Evolutionary conservation across 2,797 vertebrate species (phyloP), one percentile per base, ranked within the genome.

Genomic region (Cuniculus paca): DNA sequence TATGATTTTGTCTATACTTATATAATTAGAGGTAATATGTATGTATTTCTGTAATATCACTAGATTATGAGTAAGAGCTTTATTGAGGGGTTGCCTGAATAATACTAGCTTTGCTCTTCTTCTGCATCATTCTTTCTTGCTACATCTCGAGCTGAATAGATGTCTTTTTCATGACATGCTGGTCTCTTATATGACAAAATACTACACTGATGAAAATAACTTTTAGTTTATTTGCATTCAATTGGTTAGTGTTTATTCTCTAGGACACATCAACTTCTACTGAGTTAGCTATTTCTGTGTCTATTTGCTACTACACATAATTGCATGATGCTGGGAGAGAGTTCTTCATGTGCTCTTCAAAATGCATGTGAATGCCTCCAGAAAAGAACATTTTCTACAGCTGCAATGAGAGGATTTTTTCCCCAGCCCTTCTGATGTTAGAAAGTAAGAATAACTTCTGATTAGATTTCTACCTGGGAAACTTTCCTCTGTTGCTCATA

Each of bases 371-470:
- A 95, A 96, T 95, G 70, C 83, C 70, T 97, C 88, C 77, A 97
- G 95, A 89, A 96, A 92, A 92, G 77, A 90, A 84, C 20, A 34
- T 90, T 91, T 81, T 74, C 88, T 96, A 92, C 95, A 98, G 96
- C 96, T 98, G 96, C 90, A 88, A 34, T 74, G 90, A 79, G 88
- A 95, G 56, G 58, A 61, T 42, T 90, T 88, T 89, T 79, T 84
- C 12, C 52, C 52, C 42, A 89, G 63, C 22, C 39, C 96, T 75
- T 48, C 26, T 97, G 86, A 89, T 94, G 79, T 83, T 93, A 94
- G 79, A 97, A 95, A 97, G 96, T 85, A 95, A 90, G 94, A 94
- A 75, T 92, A 94, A 94, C 86, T 97, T 95, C 24, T 95, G 92
- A 95, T 96, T 94, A 92, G 79, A 89, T 93, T 88, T 95, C 83